A percentile compares a stretch with the other conserved stretches of the same genome.
Conservation (phyloP, 2,113 vertebrate species). For the Bubo bubo region DNA sequence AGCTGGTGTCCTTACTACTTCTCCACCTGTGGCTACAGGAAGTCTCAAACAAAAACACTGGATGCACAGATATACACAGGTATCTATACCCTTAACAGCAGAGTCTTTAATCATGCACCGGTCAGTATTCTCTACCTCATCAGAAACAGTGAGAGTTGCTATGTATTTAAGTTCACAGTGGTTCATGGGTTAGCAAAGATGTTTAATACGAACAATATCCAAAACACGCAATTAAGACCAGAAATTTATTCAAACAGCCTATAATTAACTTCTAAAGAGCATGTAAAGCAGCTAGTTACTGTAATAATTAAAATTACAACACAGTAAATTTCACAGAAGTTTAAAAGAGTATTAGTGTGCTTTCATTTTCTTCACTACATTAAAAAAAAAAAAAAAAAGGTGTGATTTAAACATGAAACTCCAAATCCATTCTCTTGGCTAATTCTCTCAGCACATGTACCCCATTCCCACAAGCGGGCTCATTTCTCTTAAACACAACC, state of each 20-base stretch:
- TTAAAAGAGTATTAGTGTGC: not conserved
- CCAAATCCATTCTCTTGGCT: not conserved
- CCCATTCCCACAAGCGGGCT: not conserved
- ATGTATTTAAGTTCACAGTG: not conserved
- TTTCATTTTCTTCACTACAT: not conserved
- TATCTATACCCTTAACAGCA: not conserved
- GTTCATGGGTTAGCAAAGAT: not conserved
- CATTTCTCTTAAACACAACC: not conserved
- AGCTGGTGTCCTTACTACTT: not conserved
- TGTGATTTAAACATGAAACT: not conserved
- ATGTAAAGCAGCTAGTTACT: not conserved
- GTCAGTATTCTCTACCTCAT: not conserved
- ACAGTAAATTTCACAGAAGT: not conserved
- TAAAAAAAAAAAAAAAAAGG: not conserved
- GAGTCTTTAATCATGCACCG: not conserved
- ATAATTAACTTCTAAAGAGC: not conserved
- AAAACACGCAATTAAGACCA: not conserved
- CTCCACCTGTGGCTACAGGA: not conserved
- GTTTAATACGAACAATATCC: not conserved
- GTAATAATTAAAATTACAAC: not conserved
- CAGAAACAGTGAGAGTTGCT: not conserved
- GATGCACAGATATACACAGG: accelerated
- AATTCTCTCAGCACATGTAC: not conserved
- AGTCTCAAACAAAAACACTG: not conserved
- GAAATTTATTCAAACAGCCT: not conserved